phyloP scores from a whole-genome alignment of 2,888 invertebrate species.

The Ashinkailepas kermadecensis region DNA sequence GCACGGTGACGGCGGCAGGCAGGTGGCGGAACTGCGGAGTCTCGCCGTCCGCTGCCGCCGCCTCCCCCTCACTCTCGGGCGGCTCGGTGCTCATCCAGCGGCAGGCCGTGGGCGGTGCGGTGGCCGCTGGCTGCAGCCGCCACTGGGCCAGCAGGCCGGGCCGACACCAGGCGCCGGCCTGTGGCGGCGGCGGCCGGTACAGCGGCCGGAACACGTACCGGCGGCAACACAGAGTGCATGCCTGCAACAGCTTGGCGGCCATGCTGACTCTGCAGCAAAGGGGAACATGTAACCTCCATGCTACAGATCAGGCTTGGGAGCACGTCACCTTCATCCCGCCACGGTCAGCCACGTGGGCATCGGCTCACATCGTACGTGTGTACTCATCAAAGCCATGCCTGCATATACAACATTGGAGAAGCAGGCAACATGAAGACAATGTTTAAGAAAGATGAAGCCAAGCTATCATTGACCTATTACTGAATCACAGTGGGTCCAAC shows the following conservation, averaged over 20 bases:
- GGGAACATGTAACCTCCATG: too few species aligned
- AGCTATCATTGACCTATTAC: too few species aligned
- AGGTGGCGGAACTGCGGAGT: constrained; percentile 39
- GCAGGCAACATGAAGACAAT: too few species aligned
- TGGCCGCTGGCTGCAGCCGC: neutral
- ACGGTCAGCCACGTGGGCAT: too few species aligned
- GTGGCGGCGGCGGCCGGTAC: neutral
- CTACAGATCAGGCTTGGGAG: too few species aligned
- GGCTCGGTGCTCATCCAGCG: constrained; percentile 24
- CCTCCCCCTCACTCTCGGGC: neutral
- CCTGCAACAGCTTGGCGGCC: neutral
- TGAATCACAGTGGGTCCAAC: too few species aligned
- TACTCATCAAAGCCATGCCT: too few species aligned
- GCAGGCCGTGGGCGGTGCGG: neutral
- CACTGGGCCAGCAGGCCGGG: neutral
- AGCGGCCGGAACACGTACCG: neutral
- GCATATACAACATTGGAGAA: too few species aligned
- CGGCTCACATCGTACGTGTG: too few species aligned
- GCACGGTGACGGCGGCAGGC: constrained; percentile 84
- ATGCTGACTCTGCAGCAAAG: neutral
- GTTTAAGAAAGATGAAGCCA: too few species aligned
- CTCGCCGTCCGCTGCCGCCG: neutral
- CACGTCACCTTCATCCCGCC: too few species aligned
- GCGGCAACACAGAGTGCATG: neutral
- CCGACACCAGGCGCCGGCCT: neutral